These are phyloP conservation scores for Phrynocephalus forsythii DNA, from an alignment of 2,797 vertebrate species.

Conservation along the genomic window DNA sequence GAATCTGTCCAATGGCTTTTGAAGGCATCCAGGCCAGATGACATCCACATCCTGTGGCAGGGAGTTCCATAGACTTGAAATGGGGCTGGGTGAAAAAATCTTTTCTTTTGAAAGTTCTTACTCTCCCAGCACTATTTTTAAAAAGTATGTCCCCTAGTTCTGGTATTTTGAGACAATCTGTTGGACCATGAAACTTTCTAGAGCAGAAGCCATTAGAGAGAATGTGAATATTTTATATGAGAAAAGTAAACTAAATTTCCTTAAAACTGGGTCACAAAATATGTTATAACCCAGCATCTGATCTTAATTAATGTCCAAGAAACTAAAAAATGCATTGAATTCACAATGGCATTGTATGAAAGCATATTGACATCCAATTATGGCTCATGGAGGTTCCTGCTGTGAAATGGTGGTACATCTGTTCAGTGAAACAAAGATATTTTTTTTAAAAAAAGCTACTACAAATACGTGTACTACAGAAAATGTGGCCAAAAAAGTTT, in stretches of 20 bases:
- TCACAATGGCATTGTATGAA: slow-evolving; percentile 79
- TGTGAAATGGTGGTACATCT: slow-evolving; percentile 81
- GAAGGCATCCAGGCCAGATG: too few relatives aligned
- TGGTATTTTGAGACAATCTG: too few relatives aligned
- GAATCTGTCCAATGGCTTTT: too few relatives aligned
- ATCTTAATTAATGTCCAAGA: slow-evolving; percentile 84
- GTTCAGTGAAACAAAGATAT: slow-evolving; percentile 80
- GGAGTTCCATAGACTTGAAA: too few relatives aligned
- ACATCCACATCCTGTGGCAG: too few relatives aligned
- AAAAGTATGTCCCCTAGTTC: too few relatives aligned
- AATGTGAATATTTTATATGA: slow-evolving; percentile 70
- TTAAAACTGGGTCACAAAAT: slow-evolving; percentile 77
- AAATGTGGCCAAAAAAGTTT: slow-evolving; percentile 61
- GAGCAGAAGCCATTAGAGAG: slow-evolving; percentile 60
- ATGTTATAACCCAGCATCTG: slow-evolving; percentile 80
- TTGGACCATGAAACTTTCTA: slow-evolving; percentile 20
- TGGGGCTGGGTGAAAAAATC: too few relatives aligned
- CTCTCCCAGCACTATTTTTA: too few relatives aligned
- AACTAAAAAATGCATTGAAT: slow-evolving; percentile 83
- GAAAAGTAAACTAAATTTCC: slow-evolving; percentile 78
- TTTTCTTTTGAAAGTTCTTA: too few relatives aligned
- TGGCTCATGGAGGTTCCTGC: slow-evolving; percentile 80
- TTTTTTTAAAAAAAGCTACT: slow-evolving; percentile 76
- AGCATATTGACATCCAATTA: slow-evolving; percentile 86
- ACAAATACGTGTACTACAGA: slow-evolving; percentile 76